Percentiles rank a stretch among this genome's conserved stretches.
Conservation (phyloP, 1,140 invertebrate species). For the Pogonognathellus flavescens region DNA sequence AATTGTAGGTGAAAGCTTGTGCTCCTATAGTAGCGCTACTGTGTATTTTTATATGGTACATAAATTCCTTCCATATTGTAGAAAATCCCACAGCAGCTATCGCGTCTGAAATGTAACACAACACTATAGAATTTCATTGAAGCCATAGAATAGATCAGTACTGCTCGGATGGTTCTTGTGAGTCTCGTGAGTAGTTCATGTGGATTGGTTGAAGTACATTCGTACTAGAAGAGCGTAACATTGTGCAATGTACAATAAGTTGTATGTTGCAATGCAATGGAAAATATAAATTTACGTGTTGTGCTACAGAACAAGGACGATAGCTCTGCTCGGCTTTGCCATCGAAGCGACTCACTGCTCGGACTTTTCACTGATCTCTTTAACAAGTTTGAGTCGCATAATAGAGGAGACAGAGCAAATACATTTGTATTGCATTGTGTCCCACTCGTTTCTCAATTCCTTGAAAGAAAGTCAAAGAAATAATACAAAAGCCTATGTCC, state of each 20-base stretch:
- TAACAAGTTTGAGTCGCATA: conserved; percentile 46
- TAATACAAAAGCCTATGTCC: conserved; percentile 29
- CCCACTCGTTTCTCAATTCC: conserved; percentile 39
- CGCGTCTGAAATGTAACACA: too few species aligned
- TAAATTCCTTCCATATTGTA: too few species aligned
- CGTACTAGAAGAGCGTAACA: too few species aligned
- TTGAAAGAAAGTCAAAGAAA: conserved; percentile 47
- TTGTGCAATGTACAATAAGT: neutral
- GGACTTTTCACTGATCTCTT: conserved; percentile 40
- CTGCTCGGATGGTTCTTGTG: too few species aligned
- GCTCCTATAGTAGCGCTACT: too few species aligned
- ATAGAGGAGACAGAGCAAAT: conserved; percentile 26
- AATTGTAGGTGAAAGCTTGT: too few species aligned
- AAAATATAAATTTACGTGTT: conserved; percentile 2
- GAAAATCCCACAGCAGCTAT: too few species aligned
- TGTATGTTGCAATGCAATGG: neutral
- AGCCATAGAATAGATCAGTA: too few species aligned
- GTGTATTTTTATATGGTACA: too few species aligned
- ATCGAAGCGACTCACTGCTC: neutral
- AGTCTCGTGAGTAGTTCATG: too few species aligned
- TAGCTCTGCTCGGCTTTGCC: neutral
- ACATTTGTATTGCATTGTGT: conserved; percentile 47
- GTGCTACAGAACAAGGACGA: conserved; percentile 11
- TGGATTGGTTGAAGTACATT: too few species aligned
- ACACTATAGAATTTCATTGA: too few species aligned